Percentiles rank a stretch among this genome's conserved stretches.
phyloP scores from a whole-genome alignment of 2,797 vertebrate species.

The Pantherophis vulpinus region DNA sequence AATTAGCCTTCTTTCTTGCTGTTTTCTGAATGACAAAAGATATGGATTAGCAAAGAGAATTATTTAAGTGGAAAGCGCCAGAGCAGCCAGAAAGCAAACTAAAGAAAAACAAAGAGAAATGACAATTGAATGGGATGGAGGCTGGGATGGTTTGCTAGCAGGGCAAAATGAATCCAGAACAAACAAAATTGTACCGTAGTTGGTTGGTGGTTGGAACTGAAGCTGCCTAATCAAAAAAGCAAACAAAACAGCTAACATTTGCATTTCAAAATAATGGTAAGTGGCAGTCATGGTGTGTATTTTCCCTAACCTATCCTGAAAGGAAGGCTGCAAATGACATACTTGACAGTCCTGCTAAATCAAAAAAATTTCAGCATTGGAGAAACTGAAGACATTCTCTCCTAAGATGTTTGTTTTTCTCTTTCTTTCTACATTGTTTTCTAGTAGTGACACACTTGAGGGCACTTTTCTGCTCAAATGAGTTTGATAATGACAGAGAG shows the following conservation, averaged over 20 bases:
- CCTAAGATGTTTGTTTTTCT: conserved; percentile 55
- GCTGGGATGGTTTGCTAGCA: conserved; percentile 47
- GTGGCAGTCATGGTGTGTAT: conserved; percentile 54
- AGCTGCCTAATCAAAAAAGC: conserved; percentile 58
- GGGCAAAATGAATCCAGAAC: conserved; percentile 34
- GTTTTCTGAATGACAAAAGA: conserved; percentile 44
- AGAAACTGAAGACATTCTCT: conserved; percentile 58
- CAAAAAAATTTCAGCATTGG: conserved; percentile 47
- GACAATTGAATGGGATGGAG: conserved; percentile 18
- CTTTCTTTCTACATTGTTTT: conserved; percentile 46
- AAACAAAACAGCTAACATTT: conserved; percentile 60
- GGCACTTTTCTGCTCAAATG: conserved; percentile 38
- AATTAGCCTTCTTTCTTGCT: conserved; percentile 39
- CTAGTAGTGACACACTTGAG: conserved; percentile 49
- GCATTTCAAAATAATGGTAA: conserved; percentile 51
- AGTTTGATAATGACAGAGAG: conserved; percentile 38
- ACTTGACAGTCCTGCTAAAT: conserved; percentile 56
- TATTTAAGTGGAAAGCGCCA: conserved; percentile 42
- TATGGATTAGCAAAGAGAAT: conserved; percentile 13
- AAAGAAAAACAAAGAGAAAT: conserved; percentile 8
- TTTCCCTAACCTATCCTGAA: conserved; percentile 59
- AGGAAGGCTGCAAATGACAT: conserved; percentile 55
- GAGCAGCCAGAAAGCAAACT: conserved; percentile 50
- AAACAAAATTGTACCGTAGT: conserved; percentile 53
- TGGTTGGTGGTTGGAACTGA: conserved; percentile 49